Evolutionary conservation across 2,888 invertebrate species (phyloP).

Genomic region (Drosophila yooni): DNA sequence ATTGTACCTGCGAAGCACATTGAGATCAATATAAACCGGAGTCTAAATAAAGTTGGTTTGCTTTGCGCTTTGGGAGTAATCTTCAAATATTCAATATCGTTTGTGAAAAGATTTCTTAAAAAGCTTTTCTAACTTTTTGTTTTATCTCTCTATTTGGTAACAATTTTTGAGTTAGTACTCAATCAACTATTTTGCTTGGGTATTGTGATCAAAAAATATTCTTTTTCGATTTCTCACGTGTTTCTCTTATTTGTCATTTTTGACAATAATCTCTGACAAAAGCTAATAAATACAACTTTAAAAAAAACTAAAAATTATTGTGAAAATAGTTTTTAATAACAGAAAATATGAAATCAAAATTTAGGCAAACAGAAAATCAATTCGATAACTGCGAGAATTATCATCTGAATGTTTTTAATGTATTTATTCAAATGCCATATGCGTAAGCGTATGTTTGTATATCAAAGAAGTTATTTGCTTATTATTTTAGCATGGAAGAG

Average conservation of each 20-base stretch:
- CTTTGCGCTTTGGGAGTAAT: background rate
- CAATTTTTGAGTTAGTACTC: too few relatives aligned
- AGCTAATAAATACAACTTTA: background rate
- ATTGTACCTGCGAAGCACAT: constrained; percentile 90
- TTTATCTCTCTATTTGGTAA: background rate
- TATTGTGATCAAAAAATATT: background rate
- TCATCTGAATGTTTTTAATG: background rate
- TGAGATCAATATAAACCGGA: background rate
- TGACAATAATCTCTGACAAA: background rate
- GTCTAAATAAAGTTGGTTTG: background rate
- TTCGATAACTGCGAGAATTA: background rate
- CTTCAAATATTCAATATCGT: background rate
- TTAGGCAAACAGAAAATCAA: background rate
- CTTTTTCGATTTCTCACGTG: background rate
- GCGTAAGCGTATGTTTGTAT: too few relatives aligned
- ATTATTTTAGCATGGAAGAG: too few relatives aligned
- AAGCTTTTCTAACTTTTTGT: background rate
- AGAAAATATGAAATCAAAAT: background rate
- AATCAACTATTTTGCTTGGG: background rate
- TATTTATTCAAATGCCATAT: too few relatives aligned
- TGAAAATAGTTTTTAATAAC: background rate
- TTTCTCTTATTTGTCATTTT: background rate
- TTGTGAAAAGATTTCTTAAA: background rate
- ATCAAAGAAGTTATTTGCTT: too few relatives aligned
- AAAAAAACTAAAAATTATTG: background rate